Evolutionary conservation across 2,113 vertebrate genomes (phyloP), one percentile per base, ranked within the genome.

Genomic region (Etia nguti): DNA sequence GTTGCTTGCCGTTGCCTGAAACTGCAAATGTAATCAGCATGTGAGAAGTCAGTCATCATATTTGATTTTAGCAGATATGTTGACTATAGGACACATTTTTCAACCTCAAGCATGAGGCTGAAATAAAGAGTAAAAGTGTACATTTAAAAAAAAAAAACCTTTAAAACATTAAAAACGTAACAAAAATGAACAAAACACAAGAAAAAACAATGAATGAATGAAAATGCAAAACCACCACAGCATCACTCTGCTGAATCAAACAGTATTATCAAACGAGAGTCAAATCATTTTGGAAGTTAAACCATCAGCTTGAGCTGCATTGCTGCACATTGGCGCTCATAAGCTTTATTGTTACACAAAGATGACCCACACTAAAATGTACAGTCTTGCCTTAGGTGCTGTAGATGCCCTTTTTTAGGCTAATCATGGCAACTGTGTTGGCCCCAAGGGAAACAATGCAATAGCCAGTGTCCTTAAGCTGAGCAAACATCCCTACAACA

Each of bases 401-500:
- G 75, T 10, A 54, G 38, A 91, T 41, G 86, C 80, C 73, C 81
- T 73, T 48, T 48, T 34, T 83, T 26, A 65, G 90, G 83, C 73
- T 85, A 41, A 83, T 77, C 73, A 68, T 10, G 38, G 26, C 11
- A 46, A 70, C 86, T 88, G 8, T 36, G 57, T 79, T 60, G 34
- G 55, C 85, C 92, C 38, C 18, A 29, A 84, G 90, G 84, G 79
- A 90, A 86, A 85, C 52, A 24, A 70, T 41, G 83, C 52, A 24
- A 70, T 41, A 50, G 55, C 60, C 60, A 43, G 11, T 81, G 88
- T 91, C 92, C 85, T 73, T 29, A 43, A 79, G 85, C 89, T 7
- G 50, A 57, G 60, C 68, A 82, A 89, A 92, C 70, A 57, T 57
- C 65, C 70, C 11, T 56, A 56, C n/a, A 22, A 22, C 10, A 56